Evolutionary conservation across 2,888 invertebrate species (phyloP), one percentile per base, ranked within the genome.

Genomic region (Colostygia pectinataria): DNA sequence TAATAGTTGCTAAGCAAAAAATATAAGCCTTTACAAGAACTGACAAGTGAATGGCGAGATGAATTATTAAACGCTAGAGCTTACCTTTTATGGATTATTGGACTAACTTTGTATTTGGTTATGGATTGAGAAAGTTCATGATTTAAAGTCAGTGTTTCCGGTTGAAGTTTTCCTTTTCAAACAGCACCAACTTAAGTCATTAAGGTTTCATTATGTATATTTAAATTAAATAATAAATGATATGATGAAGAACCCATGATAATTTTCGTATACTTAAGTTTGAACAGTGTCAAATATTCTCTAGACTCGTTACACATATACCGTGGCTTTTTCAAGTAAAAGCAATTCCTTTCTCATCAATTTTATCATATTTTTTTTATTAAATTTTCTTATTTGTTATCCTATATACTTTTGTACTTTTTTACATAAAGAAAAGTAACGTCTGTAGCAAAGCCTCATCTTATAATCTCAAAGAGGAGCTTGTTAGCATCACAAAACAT

Each of bases 71-170:
- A 45, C 14, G 42, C 12, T 14, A 45, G 43, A 51, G 42, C 48
- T 48, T 44, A 47, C 55, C 43, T 34, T 36, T 46, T 42, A 50
- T 27, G 38, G 46, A 48, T 43, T 48, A 54, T 49, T 49, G 39
- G 40, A 42, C 48, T 52, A 45, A 52, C 43, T 52, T 47, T 34
- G 47, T 42, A 46, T 43, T 49, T 44, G 36, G 53, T 39, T 50
- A 53, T 47, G 42, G 48, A 56, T 55, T 55, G 48, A 40, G 53
- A 47, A 56, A 56, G 50, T 59, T 50, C 5, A 24, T 32, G 27
- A 38, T 45, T 41, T 45, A 12, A 57, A 36, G 37, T 44, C 33
- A 47, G 45, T 45, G 36, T 20, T 43, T 27, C 33, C 15, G 33
- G 13, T 7, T 8, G 14, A 44, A 45, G 25, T 46, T 40, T 40